phyloP scores from a whole-genome alignment of 2,888 invertebrate species.

The Crossocerus cetratus region DNA sequence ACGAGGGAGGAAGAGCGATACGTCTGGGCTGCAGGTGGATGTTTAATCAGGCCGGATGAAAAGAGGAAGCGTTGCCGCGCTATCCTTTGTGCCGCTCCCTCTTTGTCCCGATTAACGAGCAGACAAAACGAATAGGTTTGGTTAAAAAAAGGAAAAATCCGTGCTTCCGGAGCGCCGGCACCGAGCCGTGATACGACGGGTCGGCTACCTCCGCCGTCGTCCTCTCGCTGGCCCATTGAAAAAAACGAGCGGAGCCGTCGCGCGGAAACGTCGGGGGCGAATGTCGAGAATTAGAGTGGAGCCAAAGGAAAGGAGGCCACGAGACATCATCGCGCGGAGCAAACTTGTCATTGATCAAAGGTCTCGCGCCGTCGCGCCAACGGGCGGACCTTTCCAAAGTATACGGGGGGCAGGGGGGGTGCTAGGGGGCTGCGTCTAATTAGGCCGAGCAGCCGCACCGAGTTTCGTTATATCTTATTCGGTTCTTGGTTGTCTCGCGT shows the following conservation, averaged over 20 bases:
- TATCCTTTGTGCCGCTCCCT: conserved; percentile 41
- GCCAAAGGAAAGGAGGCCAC: background rate
- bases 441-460: conserved; percentile 22
- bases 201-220: too few species aligned
- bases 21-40: conserved; percentile 19
- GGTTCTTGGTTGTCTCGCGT: conserved; percentile 30
- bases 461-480: conserved; percentile 39
- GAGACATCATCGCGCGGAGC: conserved; percentile 7
- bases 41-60: conserved; percentile 52
- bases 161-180: conserved; percentile 16
- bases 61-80: conserved; percentile 40
- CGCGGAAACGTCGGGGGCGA: background rate
- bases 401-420: too few species aligned
- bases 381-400: conserved; percentile 5
- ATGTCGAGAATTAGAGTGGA: background rate
- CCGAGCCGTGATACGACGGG: background rate
- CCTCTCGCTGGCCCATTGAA: too few species aligned
- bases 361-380: background rate
- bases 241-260: background rate
- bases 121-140: conserved; percentile 47
- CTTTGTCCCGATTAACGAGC: conserved; percentile 42
- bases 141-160: conserved; percentile 38
- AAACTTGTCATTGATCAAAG: background rate
- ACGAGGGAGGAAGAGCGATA: conserved; percentile 14
- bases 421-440: conserved; percentile 46